Evolutionary conservation across 2,888 invertebrate genomes (phyloP).

Genomic region (Drosophila multiciliata): DNA sequence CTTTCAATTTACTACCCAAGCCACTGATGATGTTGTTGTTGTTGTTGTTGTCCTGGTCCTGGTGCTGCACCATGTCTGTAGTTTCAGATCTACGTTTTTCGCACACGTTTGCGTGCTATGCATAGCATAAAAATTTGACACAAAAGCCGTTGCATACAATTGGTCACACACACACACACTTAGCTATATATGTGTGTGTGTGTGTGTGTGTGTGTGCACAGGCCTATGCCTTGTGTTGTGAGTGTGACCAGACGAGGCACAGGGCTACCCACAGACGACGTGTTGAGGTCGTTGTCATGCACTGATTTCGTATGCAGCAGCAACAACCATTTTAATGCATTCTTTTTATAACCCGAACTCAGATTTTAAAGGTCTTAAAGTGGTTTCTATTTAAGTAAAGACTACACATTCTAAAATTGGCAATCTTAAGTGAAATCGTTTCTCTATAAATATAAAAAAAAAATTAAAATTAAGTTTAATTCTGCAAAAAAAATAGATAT

Average conservation of each 20-base stretch:
- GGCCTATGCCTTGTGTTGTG: conserved; percentile 32
- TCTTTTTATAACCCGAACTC: conserved; percentile 27
- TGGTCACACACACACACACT: conserved; percentile 43
- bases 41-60: conserved; percentile 25
- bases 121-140: conserved; percentile 77
- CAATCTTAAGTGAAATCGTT: background rate
- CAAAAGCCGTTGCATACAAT: conserved; percentile 76
- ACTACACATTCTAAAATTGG: background rate
- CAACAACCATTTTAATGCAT: conserved; percentile 52
- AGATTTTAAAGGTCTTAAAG: conserved; percentile 1
- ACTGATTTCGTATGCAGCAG: conserved; percentile 71
- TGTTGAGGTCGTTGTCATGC: conserved; percentile 68
- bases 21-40: conserved; percentile 29
- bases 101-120: conserved; percentile 78
- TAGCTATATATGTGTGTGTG: background rate
- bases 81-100: conserved; percentile 69
- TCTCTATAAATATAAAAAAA: too few species aligned
- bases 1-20: conserved; percentile 73
- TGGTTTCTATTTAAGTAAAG: background rate
- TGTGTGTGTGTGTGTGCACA: background rate
- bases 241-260: conserved; percentile 32
- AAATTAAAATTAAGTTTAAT: background rate
- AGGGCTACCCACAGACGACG: conserved; percentile 43
- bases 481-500: background rate
- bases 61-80: conserved; percentile 56